A percentile compares a stretch with the other conserved stretches of the same genome.
phyloP scores from a whole-genome alignment of 2,888 invertebrate species.

The Eupithecia dodoneata region DNA sequence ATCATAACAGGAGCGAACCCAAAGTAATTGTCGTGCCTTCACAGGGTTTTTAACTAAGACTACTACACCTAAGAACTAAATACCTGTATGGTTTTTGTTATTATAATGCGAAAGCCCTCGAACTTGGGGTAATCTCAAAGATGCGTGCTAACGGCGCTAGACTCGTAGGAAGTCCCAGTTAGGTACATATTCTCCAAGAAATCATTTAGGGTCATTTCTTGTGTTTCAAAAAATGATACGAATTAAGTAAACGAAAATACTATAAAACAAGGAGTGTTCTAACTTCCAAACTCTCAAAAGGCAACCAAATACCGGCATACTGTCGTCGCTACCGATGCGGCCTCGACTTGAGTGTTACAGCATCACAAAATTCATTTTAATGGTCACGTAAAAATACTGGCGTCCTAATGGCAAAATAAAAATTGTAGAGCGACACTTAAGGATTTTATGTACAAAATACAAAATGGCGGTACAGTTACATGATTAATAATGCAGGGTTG shows the following conservation, averaged over 20 bases:
- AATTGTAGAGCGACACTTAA: slow-evolving; percentile 42
- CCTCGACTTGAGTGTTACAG: slow-evolving; percentile 15
- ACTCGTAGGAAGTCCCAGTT: too few species aligned
- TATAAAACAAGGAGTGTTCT: neutral
- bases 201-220: too few species aligned
- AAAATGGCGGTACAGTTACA: slow-evolving; percentile 35
- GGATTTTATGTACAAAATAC: slow-evolving; percentile 41
- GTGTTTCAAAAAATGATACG: too few species aligned
- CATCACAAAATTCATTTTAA: slow-evolving; percentile 42
- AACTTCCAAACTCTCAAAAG: neutral
- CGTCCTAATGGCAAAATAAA: slow-evolving; percentile 36
- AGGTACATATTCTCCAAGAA: too few species aligned
- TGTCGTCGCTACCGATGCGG: neutral
- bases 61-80: too few species aligned
- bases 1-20: too few species aligned
- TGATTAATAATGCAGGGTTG: slow-evolving; percentile 38
- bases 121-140: too few species aligned
- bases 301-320: neutral
- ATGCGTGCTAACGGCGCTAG: too few species aligned
- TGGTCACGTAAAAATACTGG: slow-evolving; percentile 39
- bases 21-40: too few species aligned
- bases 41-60: too few species aligned
- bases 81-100: too few species aligned
- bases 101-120: too few species aligned
- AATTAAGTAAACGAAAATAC: neutral